Percentiles rank a stretch among this genome's conserved stretches.
Conservation (phyloP, 1,140 invertebrate genomes). For the Drosophila dunni region DNA sequence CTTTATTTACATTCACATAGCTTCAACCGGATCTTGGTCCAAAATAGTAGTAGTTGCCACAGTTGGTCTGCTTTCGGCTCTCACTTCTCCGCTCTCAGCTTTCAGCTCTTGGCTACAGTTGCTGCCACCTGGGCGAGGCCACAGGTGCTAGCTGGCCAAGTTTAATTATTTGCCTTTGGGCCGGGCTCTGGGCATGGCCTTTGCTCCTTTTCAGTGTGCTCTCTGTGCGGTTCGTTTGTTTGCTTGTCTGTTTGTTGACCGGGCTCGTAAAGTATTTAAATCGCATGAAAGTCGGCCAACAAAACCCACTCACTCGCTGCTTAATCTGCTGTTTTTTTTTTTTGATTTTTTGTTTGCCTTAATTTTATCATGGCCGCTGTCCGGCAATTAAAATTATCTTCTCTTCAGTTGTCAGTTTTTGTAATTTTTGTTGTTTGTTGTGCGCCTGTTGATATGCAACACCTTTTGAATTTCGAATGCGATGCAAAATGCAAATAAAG, state of each 20-base stretch:
- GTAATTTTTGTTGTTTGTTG: neutral
- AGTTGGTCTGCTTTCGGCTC: too few relatives aligned
- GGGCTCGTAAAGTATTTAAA: slow-evolving; percentile 72
- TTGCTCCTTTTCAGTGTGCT: slow-evolving; percentile 14
- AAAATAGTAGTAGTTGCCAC: slow-evolving; percentile 1
- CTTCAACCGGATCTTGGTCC: slow-evolving; percentile 29
- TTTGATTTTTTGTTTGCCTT: neutral
- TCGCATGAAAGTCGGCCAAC: slow-evolving; percentile 58
- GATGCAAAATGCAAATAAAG: neutral
- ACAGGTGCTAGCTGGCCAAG: slow-evolving; percentile 72
- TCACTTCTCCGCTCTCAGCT: neutral
- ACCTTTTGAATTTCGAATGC: neutral
- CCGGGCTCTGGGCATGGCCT: slow-evolving; percentile 24
- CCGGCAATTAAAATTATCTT: slow-evolving; percentile 69
- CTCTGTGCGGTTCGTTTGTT: slow-evolving; percentile 25
- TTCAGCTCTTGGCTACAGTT: slow-evolving; percentile 46
- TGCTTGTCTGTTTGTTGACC: slow-evolving; percentile 53
- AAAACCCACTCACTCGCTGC: neutral
- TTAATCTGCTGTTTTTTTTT: neutral
- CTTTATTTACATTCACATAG: slow-evolving; percentile 78
- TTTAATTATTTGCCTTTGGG: slow-evolving; percentile 76
- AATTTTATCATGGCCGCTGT: neutral
- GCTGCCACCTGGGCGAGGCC: slow-evolving; percentile 48
- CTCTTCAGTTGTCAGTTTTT: slow-evolving; percentile 44
- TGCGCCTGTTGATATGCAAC: slow-evolving; percentile 40